These are phyloP conservation scores for Pantelozetes paolii DNA, from an alignment of 2,888 invertebrate species.

Conservation along the genomic window DNA sequence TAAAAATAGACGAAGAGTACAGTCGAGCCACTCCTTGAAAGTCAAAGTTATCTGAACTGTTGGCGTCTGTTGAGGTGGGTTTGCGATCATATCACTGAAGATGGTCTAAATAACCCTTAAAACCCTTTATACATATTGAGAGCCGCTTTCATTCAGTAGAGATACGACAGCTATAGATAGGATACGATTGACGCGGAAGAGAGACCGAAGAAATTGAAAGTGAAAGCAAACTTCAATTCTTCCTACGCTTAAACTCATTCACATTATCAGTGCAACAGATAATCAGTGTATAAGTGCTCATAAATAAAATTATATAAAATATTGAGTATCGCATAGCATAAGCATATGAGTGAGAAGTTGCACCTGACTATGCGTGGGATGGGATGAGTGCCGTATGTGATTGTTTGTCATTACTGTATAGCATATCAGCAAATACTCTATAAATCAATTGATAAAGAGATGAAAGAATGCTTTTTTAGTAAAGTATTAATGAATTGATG, in stretches of 20 bases:
- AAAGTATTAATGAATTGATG: not conserved
- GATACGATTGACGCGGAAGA: slow-evolving; percentile 20
- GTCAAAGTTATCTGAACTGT: not conserved
- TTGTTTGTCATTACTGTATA: slow-evolving; percentile 18
- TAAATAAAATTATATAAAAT: slow-evolving; percentile 20
- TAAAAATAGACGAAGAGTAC: not conserved
- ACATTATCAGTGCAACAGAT: not conserved
- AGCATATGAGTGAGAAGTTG: slow-evolving; percentile 26
- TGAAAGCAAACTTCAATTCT: not conserved
- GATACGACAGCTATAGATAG: not conserved
- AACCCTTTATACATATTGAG: not conserved
- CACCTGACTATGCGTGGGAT: slow-evolving; percentile 30
- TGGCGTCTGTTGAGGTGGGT: slow-evolving; percentile 1
- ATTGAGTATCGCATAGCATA: not conserved
- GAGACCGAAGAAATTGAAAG: slow-evolving; percentile 6
- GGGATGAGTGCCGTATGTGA: slow-evolving; percentile 10
- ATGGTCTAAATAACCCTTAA: slow-evolving; percentile 28
- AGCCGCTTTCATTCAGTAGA: slow-evolving; percentile 17
- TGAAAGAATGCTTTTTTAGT: not conserved
- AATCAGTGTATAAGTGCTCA: not conserved
- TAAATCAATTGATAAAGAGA: not conserved
- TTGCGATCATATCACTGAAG: not conserved
- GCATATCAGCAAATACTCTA: slow-evolving; percentile 18
- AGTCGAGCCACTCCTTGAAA: slow-evolving; percentile 12
- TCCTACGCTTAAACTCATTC: slow-evolving; percentile 6